phyloP scores from a whole-genome alignment of 30 jellyfish, hydroid and myxozoan species.

The Aurelia coerulea region DNA sequence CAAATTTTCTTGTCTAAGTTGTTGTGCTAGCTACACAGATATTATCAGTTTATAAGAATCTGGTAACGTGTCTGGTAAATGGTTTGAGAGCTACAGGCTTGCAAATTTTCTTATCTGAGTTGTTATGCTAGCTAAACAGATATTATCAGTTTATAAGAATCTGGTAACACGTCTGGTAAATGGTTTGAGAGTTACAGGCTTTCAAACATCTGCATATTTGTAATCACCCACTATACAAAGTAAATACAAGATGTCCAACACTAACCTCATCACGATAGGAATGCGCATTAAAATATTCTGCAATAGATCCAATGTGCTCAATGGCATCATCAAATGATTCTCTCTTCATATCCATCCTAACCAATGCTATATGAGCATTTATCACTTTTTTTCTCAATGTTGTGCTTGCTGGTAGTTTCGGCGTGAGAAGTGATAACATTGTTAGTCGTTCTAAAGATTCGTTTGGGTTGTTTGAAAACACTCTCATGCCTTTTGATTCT shows the following conservation, averaged over 20 bases:
- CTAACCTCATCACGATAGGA: conserved; percentile 22
- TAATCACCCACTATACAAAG: no score
- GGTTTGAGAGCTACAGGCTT: no score
- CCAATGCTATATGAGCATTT: conserved; percentile 1
- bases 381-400: not conserved
- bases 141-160: no score
- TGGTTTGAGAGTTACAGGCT: no score
- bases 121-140: no score
- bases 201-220: no score
- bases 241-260: not conserved
- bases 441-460: conserved; percentile 15
- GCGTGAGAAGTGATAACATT: conserved; percentile 6
- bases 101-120: no score
- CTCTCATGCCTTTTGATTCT: conserved; percentile 29
- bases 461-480: not conserved
- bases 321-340: conserved; percentile 13
- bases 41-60: no score
- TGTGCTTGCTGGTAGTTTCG: not conserved
- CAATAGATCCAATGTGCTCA: not conserved
- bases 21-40: no score
- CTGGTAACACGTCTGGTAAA: no score
- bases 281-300: conserved; percentile 3
- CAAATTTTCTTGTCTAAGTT: no score
- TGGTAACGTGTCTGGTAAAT: no score
- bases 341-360: not conserved